These are phyloP conservation scores for Micronisus gabar DNA, from an alignment of 2,113 vertebrate genomes.

Conservation along the genomic window DNA sequence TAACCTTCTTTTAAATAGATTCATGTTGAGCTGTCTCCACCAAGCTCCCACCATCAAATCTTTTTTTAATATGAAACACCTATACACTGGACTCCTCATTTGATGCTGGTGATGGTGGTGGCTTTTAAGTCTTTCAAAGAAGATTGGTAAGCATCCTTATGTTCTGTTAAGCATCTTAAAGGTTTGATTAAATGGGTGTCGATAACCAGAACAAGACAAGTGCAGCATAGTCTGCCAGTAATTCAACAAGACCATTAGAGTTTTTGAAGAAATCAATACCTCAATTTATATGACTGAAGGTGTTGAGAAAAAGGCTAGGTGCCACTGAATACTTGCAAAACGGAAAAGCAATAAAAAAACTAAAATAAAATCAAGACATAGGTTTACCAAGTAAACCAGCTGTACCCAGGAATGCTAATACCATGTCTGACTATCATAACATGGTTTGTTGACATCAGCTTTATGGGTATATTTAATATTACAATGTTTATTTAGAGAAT, in stretches of 20 bases:
- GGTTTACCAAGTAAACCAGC: not conserved
- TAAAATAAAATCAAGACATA: not conserved
- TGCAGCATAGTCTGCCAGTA: slow-evolving; percentile 23
- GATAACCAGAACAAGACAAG: slow-evolving; percentile 55
- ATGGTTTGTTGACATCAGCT: not conserved
- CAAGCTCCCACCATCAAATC: not conserved
- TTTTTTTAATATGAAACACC: slow-evolving; percentile 17
- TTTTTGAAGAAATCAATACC: slow-evolving; percentile 57
- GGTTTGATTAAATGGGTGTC: slow-evolving; percentile 39
- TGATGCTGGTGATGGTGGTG: not conserved
- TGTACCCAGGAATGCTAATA: not conserved
- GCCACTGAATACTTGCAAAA: not conserved
- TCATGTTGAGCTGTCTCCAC: not conserved
- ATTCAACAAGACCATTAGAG: slow-evolving; percentile 40
- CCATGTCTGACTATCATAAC: not conserved
- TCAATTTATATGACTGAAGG: not conserved
- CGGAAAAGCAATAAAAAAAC: not conserved
- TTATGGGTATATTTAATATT: not conserved
- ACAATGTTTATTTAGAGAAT: not conserved
- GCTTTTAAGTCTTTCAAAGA: slow-evolving; percentile 9
- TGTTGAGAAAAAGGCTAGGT: not conserved
- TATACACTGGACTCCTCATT: not conserved
- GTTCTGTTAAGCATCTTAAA: slow-evolving; percentile 6
- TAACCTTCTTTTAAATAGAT: not conserved
- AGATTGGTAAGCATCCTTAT: not conserved